phyloP scores from a whole-genome alignment of 1,140 invertebrate species.

The Prorops nasuta region DNA sequence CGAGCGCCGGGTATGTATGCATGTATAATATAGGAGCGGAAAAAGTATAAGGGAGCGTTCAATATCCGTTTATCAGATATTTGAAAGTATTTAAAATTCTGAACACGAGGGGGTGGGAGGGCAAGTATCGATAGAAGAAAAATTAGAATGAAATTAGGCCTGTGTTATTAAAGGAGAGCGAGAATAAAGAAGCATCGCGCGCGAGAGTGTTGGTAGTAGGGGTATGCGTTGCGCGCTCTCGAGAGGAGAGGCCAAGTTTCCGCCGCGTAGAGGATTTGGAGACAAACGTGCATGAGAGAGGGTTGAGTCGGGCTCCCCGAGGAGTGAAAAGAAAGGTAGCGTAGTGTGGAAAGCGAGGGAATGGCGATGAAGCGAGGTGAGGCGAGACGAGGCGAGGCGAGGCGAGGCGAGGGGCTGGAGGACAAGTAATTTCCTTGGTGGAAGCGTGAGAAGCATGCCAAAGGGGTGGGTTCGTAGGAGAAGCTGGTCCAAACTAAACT shows the following conservation, averaged over 20 bases:
- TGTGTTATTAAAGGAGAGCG: too few species aligned
- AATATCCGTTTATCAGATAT: too few species aligned
- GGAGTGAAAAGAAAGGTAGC: slow-evolving; percentile 2
- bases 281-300: slow-evolving; percentile 20
- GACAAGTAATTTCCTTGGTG: slow-evolving; percentile 56
- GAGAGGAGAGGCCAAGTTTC: too few species aligned
- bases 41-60: too few species aligned
- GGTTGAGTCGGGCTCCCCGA: slow-evolving; percentile 7
- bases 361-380: slow-evolving; percentile 11
- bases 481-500: slow-evolving; percentile 53
- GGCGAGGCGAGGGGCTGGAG: slow-evolving; percentile 25
- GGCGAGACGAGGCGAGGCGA: slow-evolving; percentile 11
- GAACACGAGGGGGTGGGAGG: too few species aligned
- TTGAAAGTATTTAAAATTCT: too few species aligned
- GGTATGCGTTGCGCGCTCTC: too few species aligned
- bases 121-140: too few species aligned
- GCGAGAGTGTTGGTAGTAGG: too few species aligned
- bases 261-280: slow-evolving; percentile 22
- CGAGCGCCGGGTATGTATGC: too few species aligned
- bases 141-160: too few species aligned
- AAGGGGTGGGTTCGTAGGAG: slow-evolving; percentile 26
- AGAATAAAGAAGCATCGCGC: slow-evolving; percentile 1
- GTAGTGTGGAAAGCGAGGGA: not conserved
- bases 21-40: too few species aligned
- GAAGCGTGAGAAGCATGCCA: slow-evolving; percentile 49